Percentiles rank a stretch among this genome's conserved stretches.
Conservation (phyloP, 1,140 invertebrate genomes). For the Diachasma alloeum region DNA sequence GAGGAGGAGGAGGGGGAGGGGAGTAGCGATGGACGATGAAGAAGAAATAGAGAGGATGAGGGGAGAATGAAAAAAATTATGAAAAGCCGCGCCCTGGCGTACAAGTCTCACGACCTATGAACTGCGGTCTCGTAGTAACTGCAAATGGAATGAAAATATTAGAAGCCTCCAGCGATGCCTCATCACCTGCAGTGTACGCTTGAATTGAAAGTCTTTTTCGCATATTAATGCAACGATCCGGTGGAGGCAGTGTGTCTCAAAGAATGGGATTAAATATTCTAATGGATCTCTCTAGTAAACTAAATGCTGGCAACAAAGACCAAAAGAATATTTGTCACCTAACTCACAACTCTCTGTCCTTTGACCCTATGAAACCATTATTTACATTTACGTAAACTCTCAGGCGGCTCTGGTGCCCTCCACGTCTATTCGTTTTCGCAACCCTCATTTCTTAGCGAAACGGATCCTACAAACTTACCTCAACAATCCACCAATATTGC, state of each 20-base stretch:
- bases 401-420: too few species aligned
- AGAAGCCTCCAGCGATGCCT: slow-evolving; percentile 27
- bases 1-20: background rate
- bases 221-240: background rate
- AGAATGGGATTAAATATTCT: background rate
- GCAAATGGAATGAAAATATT: slow-evolving; percentile 60
- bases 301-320: too few species aligned
- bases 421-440: too few species aligned
- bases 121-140: slow-evolving; percentile 62
- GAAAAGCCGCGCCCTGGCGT: slow-evolving; percentile 26
- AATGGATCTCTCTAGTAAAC: background rate
- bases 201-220: slow-evolving; percentile 20
- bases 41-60: background rate
- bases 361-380: too few species aligned
- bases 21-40: background rate
- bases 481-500: too few species aligned
- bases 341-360: too few species aligned
- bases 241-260: background rate
- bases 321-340: too few species aligned
- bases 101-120: slow-evolving; percentile 60
- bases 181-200: slow-evolving; percentile 13
- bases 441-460: too few species aligned
- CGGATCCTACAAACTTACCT: too few species aligned
- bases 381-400: too few species aligned
- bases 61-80: background rate